Percentiles rank a stretch among this genome's conserved stretches.
Evolutionary conservation across 2,797 vertebrate species (phyloP).

Genomic region (Semotilus atromaculatus): DNA sequence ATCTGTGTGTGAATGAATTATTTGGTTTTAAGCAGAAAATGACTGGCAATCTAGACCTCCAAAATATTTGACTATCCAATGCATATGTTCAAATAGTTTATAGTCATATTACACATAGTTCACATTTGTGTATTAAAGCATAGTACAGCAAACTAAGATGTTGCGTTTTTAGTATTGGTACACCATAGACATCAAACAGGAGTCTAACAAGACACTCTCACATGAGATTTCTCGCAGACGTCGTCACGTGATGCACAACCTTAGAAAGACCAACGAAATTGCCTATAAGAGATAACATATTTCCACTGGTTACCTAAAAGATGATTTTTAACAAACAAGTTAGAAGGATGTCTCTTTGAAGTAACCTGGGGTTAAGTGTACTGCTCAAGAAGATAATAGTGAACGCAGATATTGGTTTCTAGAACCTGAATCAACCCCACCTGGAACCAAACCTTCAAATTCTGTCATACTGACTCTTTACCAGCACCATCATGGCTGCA

Average conservation of each 20-base stretch:
- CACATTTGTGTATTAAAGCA: neutral
- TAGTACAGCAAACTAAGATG: neutral
- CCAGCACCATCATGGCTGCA: neutral
- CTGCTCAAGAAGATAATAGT: neutral
- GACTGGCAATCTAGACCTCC: neutral
- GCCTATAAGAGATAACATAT: neutral
- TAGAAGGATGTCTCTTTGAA: neutral
- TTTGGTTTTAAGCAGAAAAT: constrained; percentile 22
- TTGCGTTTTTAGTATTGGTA: neutral
- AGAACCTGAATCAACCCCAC: neutral
- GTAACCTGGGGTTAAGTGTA: neutral
- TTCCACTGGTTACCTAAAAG: neutral
- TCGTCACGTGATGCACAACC: constrained; percentile 61
- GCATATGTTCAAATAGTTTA: neutral
- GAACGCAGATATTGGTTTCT: neutral
- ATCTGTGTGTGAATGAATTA: constrained; percentile 14
- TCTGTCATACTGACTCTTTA: constrained; percentile 2
- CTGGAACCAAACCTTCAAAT: neutral
- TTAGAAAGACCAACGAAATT: constrained; percentile 47
- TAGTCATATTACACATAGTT: neutral
- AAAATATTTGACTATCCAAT: constrained; percentile 16
- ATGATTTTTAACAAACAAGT: neutral
- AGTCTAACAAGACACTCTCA: constrained; percentile 53
- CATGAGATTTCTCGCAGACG: constrained; percentile 43
- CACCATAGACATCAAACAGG: neutral